Conservation (phyloP, 2,888 invertebrate species). For the Smittia sp. region DNA sequence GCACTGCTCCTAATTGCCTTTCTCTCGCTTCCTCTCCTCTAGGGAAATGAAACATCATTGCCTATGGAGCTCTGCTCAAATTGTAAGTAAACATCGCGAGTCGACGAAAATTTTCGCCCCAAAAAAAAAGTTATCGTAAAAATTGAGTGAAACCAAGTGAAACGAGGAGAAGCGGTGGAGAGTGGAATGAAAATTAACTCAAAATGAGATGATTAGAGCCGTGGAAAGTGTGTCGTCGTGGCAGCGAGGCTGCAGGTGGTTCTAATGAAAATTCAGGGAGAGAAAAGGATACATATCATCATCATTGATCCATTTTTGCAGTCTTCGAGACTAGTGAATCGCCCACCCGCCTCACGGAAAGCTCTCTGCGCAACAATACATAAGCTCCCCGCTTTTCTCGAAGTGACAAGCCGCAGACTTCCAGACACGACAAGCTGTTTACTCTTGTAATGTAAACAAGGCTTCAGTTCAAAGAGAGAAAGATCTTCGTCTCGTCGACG, state of each 20-base stretch:
- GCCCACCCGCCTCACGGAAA: no score
- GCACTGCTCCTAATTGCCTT: not conserved
- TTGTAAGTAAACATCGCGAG: constrained; percentile 57
- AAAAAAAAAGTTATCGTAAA: not conserved
- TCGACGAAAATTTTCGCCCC: not conserved
- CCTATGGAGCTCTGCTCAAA: constrained; percentile 82
- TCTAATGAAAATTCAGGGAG: not conserved
- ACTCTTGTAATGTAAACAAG: no score
- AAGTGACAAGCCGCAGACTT: no score
- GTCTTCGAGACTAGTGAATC: no score
- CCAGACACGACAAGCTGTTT: no score
- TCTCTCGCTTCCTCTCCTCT: constrained; percentile 48
- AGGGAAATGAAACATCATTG: constrained; percentile 79
- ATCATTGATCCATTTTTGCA: not conserved
- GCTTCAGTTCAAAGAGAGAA: no score
- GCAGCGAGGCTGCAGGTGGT: not conserved
- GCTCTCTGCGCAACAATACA: no score
- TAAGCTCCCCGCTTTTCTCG: no score
- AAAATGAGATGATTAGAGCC: not conserved
- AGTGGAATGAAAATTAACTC: constrained; percentile 2
- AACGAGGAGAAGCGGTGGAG: constrained; percentile 1
- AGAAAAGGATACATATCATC: not conserved
- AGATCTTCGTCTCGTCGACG: no score
- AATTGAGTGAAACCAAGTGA: not conserved
- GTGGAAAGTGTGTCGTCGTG: not conserved